A percentile compares a stretch with the other conserved stretches of the same genome.
Conservation (phyloP, 2,113 vertebrate species). For the Rhipidura dahli region DNA sequence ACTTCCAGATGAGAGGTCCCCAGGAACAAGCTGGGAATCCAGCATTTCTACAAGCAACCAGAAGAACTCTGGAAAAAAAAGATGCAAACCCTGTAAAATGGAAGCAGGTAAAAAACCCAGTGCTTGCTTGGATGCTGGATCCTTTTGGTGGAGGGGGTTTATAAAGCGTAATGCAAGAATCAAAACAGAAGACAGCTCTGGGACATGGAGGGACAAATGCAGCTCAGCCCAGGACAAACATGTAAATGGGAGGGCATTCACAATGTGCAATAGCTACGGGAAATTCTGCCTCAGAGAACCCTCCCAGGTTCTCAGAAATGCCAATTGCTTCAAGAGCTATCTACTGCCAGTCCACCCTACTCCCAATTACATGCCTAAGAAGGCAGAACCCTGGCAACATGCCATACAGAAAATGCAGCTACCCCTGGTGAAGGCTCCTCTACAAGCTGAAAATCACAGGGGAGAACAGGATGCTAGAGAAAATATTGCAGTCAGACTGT, state of each 20-base stretch:
- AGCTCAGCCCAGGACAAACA: not conserved
- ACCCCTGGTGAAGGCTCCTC: not conserved
- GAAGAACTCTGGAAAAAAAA: not conserved
- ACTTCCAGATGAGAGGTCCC: conserved; percentile 74
- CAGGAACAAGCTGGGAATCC: conserved; percentile 63
- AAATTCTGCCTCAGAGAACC: not conserved
- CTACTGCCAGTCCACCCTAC: not conserved
- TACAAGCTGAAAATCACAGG: not conserved
- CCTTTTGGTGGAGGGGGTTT: not conserved
- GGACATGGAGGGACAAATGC: not conserved
- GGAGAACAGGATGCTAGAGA: not conserved
- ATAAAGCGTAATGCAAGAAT: not conserved
- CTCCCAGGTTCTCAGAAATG: not conserved
- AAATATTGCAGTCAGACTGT: not conserved
- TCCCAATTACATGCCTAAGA: not conserved
- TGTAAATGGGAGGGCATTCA: not conserved
- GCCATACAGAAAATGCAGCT: not conserved
- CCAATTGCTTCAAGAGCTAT: not conserved
- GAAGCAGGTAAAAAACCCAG: not conserved
- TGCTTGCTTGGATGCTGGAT: not conserved
- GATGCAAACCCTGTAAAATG: not conserved
- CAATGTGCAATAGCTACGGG: not conserved
- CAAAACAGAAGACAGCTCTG: not conserved
- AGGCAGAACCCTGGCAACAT: not conserved
- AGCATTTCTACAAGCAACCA: conserved; percentile 44